A percentile compares a stretch with the other conserved stretches of the same genome.
Evolutionary conservation across 2,797 vertebrate genomes (phyloP).

Genomic region (Micropoecilia bifurca): DNA sequence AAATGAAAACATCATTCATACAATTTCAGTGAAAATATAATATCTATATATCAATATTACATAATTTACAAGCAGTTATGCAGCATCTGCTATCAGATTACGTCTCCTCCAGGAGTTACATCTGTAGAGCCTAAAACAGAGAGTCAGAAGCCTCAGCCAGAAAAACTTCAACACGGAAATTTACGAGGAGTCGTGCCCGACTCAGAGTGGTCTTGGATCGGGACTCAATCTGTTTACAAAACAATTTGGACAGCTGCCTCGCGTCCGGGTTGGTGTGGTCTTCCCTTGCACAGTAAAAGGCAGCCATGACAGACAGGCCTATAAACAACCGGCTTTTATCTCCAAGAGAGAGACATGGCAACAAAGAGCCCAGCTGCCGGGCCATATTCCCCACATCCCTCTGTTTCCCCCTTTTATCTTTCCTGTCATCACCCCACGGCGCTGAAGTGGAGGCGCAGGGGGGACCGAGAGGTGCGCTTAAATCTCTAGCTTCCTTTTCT

Average conservation of each 20-base stretch:
- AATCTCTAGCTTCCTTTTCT: conserved; percentile 49
- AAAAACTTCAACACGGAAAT: conserved; percentile 46
- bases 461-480: conserved; percentile 37
- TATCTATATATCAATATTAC: background rate
- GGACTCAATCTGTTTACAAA: conserved; percentile 60
- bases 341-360: conserved; percentile 68
- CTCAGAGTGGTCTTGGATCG: conserved; percentile 6
- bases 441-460: conserved; percentile 38
- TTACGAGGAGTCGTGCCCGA: conserved; percentile 17
- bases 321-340: conserved; percentile 81
- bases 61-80: background rate
- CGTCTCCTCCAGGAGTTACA: conserved; percentile 32
- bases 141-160: conserved; percentile 11
- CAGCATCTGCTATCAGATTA: background rate
- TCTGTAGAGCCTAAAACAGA: conserved; percentile 36
- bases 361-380: conserved; percentile 80
- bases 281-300: conserved; percentile 57
- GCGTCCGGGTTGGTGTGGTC: conserved; percentile 45
- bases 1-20: background rate
- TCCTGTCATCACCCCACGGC: conserved; percentile 65
- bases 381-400: conserved; percentile 51
- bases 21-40: background rate
- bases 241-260: conserved; percentile 64
- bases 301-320: conserved; percentile 70
- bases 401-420: conserved; percentile 75